Evolutionary conservation across 1,140 invertebrate species (phyloP), one percentile per base, ranked within the genome.

Genomic region (Hycleus cichorii): DNA sequence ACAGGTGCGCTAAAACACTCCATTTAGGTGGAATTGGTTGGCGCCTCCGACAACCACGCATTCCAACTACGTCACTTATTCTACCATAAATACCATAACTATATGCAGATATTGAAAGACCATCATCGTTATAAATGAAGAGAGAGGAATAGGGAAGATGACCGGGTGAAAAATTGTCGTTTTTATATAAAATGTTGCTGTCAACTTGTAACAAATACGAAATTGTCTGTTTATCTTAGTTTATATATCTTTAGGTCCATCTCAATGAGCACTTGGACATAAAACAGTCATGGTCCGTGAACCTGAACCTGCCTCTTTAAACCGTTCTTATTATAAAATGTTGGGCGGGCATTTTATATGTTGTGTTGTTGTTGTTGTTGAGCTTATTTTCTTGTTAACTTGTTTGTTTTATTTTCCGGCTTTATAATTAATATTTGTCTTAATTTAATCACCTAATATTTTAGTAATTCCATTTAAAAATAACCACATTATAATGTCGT

Each of bases 11-110:
- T 53, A 53, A 56, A 56, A 57, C 51, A 58, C 56, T 62, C 60
- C 60, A 58, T 62, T 58, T 62, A 58, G 60, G 51, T 58, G 49
- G 32, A 58, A 55, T n/a, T 32, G 44, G 53, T 52, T 62, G 60
- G 60, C 60, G 60, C 60, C 60, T 25, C 42, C 49, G 58, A 47
- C 60, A 50, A 58, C 60, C 56, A 62, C 56, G 60, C 60, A 62
- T 52, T 32, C 3, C 4, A 9, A 47, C 56, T 50, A 62, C 56
- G 60, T 62, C 56, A 58, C 43, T 58, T 44, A 58, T 49, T 46
- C 42, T 43, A 52, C 46, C 49, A 47, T 53, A 47, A 45, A 52
- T 40, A 49, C 57, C 47, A 46, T 49, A 58, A 46, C 49, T 51
- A 49, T 49, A 49, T 7, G 18, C 18, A 32, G 24, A 48, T 49